phyloP scores from a whole-genome alignment of 2,797 vertebrate genomes.

The Gymnothorax reevesii region DNA sequence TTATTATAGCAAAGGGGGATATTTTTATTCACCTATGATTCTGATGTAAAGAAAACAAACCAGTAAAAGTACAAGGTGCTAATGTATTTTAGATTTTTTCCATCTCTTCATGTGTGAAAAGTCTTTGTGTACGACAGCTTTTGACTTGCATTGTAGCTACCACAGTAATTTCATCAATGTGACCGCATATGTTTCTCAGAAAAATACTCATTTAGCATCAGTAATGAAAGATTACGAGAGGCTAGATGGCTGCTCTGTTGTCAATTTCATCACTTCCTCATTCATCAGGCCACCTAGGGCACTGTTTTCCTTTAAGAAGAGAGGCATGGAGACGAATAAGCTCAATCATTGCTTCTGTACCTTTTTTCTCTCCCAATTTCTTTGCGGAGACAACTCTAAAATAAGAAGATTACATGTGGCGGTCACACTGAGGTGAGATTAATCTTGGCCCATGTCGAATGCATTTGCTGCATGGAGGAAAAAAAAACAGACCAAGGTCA shows the following conservation, averaged over 20 bases:
- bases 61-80: too few species aligned
- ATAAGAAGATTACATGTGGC: not conserved
- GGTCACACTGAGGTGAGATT: not conserved
- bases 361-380: not conserved
- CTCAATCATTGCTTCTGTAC: not conserved
- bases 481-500: constrained; percentile 10
- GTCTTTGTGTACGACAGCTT: too few species aligned
- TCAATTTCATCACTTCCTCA: constrained; percentile 8
- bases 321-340: not conserved
- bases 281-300: not conserved
- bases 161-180: not conserved
- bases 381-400: not conserved
- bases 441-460: not conserved
- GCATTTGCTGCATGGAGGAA: not conserved
- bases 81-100: too few species aligned
- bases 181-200: not conserved
- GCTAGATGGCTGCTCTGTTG: not conserved
- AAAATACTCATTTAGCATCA: not conserved
- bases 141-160: not conserved
- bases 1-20: too few species aligned
- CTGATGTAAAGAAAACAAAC: too few species aligned
- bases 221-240: not conserved
- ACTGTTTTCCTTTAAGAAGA: not conserved
- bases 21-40: too few species aligned
- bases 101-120: too few species aligned